These are phyloP conservation scores for Xiphophorus maculatus DNA, from an alignment of 2,113 vertebrate genomes.

Conservation along the genomic window DNA sequence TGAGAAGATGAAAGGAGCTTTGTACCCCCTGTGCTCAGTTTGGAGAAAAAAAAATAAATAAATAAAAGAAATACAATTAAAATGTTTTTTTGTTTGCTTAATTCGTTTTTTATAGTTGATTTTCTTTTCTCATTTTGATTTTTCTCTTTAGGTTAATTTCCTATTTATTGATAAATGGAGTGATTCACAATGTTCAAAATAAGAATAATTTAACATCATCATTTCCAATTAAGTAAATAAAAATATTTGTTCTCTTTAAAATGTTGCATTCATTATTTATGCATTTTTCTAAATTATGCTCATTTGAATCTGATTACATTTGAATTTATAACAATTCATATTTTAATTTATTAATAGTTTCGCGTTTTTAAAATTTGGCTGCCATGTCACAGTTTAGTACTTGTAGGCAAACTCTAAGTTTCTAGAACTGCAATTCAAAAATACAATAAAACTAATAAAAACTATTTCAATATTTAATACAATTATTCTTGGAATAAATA, in stretches of 20 bases:
- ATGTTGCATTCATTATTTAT: no score
- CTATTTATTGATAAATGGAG: not conserved
- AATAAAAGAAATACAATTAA: conserved; percentile 53
- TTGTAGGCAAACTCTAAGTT: no score
- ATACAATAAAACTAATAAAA: no score
- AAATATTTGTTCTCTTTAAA: not conserved
- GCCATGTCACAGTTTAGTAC: no score
- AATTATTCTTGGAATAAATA: no score
- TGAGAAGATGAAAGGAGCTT: conserved; percentile 28
- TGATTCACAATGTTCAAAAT: not conserved
- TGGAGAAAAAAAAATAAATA: conserved; percentile 47
- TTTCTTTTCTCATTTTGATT: not conserved
- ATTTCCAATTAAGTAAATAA: not conserved
- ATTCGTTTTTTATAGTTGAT: not conserved
- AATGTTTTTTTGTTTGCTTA: conserved; percentile 3
- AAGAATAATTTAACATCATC: not conserved
- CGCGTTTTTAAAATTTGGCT: no score
- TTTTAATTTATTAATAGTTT: no score
- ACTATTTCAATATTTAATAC: no score
- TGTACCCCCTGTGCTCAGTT: conserved; percentile 63
- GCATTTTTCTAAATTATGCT: no score
- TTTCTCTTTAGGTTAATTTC: not conserved
- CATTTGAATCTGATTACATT: no score
- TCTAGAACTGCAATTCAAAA: no score
- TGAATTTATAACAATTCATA: no score